These are phyloP conservation scores for Corythoichthys intestinalis DNA, from an alignment of 2,113 vertebrate genomes.

Conservation along the genomic window DNA sequence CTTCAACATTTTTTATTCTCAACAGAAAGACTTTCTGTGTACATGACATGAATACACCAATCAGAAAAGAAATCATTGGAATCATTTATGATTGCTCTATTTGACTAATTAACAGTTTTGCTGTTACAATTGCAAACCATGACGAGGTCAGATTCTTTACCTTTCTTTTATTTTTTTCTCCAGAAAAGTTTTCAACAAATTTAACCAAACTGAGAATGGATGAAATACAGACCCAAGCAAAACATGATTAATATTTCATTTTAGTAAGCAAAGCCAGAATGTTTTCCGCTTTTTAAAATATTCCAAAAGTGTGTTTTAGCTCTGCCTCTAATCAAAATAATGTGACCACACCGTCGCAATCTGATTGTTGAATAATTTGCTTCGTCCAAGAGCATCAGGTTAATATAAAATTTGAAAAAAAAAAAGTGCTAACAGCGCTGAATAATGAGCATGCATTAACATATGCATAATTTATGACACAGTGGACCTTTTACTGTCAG, in stretches of 20 bases:
- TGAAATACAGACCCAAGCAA: neutral
- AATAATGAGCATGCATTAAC: neutral
- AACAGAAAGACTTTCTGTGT: neutral
- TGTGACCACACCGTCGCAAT: neutral
- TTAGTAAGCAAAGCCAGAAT: neutral
- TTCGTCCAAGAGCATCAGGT: neutral
- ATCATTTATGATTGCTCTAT: no score
- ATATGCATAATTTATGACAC: conserved; percentile 8
- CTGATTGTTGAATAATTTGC: neutral
- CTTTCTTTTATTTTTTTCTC: no score
- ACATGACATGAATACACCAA: neutral
- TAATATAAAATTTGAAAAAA: neutral
- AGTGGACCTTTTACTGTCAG: neutral
- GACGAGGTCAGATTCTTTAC: no score
- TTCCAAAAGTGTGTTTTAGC: neutral
- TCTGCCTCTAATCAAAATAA: neutral
- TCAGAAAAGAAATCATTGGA: neutral
- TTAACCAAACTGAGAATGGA: neutral
- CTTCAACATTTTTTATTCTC: neutral
- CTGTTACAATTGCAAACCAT: no score
- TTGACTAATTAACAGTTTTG: no score
- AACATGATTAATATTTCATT: neutral
- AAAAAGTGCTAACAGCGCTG: neutral
- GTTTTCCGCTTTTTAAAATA: neutral
- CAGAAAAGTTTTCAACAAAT: neutral